Evolutionary conservation across 2,888 invertebrate genomes (phyloP).

Genomic region (Eupithecia dodoneata): DNA sequence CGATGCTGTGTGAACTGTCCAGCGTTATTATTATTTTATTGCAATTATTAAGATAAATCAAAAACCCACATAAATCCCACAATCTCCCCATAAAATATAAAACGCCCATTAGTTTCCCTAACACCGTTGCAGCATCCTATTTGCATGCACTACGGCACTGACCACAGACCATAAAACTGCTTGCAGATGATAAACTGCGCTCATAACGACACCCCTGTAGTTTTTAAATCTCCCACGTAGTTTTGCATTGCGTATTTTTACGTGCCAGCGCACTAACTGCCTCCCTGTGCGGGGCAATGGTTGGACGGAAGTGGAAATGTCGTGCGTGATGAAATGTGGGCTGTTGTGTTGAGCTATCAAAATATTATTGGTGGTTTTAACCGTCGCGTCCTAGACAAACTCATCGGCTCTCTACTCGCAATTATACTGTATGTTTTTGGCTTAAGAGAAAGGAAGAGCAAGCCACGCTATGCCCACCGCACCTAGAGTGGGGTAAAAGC

Average conservation of each 20-base stretch:
- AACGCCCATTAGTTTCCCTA: constrained; percentile 13
- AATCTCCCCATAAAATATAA: constrained; percentile 4
- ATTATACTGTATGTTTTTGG: too few species aligned
- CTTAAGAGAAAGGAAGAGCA: not conserved
- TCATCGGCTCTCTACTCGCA: not conserved
- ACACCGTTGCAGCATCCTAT: constrained; percentile 45
- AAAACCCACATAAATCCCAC: not conserved
- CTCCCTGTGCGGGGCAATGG: constrained; percentile 42
- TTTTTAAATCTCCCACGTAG: constrained; percentile 47
- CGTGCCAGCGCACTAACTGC: constrained; percentile 59
- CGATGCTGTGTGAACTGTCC: not conserved
- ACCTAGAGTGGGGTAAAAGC: not conserved
- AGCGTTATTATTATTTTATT: not conserved
- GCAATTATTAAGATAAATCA: not conserved
- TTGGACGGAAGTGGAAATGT: not conserved
- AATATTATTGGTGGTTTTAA: not conserved
- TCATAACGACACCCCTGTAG: constrained; percentile 59
- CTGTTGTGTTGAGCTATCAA: not conserved
- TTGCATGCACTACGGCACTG: constrained; percentile 46
- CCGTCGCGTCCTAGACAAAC: not conserved
- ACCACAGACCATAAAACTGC: constrained; percentile 68
- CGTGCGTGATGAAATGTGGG: not conserved
- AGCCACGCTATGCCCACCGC: not conserved
- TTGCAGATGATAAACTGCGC: constrained; percentile 69
- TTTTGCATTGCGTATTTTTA: constrained; percentile 67